These are phyloP conservation scores for Callionymus lyra DNA, from an alignment of 2,113 vertebrate genomes.

Conservation along the genomic window DNA sequence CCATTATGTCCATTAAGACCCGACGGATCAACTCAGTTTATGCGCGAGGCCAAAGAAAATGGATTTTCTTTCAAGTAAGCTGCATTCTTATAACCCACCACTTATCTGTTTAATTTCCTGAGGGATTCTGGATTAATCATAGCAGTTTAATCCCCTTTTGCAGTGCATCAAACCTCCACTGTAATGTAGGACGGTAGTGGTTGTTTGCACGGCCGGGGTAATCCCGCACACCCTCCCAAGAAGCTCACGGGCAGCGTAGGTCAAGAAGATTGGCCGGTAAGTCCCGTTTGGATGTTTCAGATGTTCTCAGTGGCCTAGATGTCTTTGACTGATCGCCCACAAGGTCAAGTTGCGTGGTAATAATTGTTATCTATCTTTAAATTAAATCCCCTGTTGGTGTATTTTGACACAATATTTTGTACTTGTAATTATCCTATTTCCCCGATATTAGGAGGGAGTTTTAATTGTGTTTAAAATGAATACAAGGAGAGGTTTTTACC, in stretches of 20 bases:
- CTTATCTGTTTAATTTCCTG: conserved; percentile 68
- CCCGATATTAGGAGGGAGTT: no score
- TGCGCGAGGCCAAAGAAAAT: conserved; percentile 55
- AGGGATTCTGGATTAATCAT: conserved; percentile 64
- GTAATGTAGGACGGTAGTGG: conserved; percentile 53
- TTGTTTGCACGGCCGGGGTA: conserved; percentile 35
- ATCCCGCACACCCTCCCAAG: conserved; percentile 44
- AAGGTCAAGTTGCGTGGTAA: conserved; percentile 45
- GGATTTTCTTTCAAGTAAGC: conserved; percentile 62
- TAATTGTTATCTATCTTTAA: conserved; percentile 18
- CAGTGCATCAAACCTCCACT: conserved; percentile 52
- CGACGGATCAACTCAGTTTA: conserved; percentile 34
- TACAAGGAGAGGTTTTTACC: no score
- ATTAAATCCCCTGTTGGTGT: no score
- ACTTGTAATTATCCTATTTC: no score
- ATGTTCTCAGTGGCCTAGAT: conserved; percentile 45
- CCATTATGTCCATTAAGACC: no score
- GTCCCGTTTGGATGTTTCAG: conserved; percentile 46
- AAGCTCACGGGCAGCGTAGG: conserved; percentile 47
- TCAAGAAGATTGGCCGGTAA: conserved; percentile 50
- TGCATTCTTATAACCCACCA: conserved; percentile 60
- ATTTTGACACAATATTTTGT: no score
- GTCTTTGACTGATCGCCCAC: conserved; percentile 51
- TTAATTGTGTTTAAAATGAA: no score
- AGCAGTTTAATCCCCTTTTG: conserved; percentile 62